These are phyloP conservation scores for Patella pellucida DNA, from an alignment of 2,888 invertebrate genomes.

Conservation along the genomic window DNA sequence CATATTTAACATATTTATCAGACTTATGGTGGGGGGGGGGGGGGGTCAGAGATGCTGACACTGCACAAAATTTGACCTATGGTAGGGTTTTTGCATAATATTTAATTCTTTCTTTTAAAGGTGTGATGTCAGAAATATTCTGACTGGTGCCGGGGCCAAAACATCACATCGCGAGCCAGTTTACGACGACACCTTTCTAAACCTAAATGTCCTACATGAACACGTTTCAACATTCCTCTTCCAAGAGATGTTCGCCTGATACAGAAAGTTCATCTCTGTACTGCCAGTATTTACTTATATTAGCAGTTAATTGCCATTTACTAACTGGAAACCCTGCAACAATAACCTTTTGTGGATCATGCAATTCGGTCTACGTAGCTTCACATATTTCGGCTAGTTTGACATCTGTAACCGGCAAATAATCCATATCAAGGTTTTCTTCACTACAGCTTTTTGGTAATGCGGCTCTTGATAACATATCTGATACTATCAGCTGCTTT, in stretches of 20 bases:
- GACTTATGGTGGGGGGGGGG: too few species aligned
- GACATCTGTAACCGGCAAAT: too few species aligned
- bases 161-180: slow-evolving; percentile 16
- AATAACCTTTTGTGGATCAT: too few species aligned
- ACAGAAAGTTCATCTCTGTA: slow-evolving; percentile 8
- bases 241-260: slow-evolving; percentile 13
- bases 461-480: slow-evolving; percentile 26
- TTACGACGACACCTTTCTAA: slow-evolving; percentile 13
- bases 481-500: slow-evolving; percentile 7
- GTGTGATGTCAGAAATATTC: slow-evolving; percentile 17
- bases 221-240: slow-evolving; percentile 19
- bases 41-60: too few species aligned
- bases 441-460: slow-evolving; percentile 27
- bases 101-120: too few species aligned
- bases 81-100: too few species aligned
- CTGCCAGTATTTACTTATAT: neutral
- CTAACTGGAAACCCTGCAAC: too few species aligned
- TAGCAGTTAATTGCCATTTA: too few species aligned
- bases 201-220: slow-evolving; percentile 27
- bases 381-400: too few species aligned
- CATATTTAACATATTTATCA: too few species aligned
- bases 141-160: slow-evolving; percentile 21
- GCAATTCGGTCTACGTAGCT: too few species aligned
- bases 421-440: slow-evolving; percentile 7
- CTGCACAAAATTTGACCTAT: too few species aligned